Evolutionary conservation across 2,113 vertebrate genomes (phyloP), one percentile per base, ranked within the genome.

Genomic region (Seriola rivoliana): DNA sequence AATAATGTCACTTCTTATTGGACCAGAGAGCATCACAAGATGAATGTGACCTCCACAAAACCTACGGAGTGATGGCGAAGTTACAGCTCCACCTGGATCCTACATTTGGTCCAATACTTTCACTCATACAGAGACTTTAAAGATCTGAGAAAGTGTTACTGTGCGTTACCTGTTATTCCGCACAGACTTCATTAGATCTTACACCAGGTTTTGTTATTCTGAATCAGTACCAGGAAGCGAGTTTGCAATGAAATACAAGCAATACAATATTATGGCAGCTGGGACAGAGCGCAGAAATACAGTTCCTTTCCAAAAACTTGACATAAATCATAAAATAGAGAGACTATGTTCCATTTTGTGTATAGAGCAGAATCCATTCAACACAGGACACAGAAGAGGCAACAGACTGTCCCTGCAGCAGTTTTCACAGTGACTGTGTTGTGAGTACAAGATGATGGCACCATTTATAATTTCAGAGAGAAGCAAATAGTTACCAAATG

Each of bases 1-100:
- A 89, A 88, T 88, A 87, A 92, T 85, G 92, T 87, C 62, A 9
- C 75, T 70, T 91, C 48, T 75, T 68, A 72, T 91, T 87, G 85
- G 80, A 78, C 66, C 62, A 71, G 78, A 81, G 52, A 82, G 52
- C 66, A 64, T 87, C 88, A 78, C 80, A 82, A 57, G 77, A 86
- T 54, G 78, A 80, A 76, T 75, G 77, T 90, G 82, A 93, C 89
- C 90, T 91, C 85, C 65, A 69, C 80, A 68, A 29, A 67, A 78
- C 64, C 13, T 38, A 58, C 21, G 14, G 58, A 69, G 60, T 57
- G 48, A 74, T 48, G 12, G 29, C 40, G 38, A 59, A 79, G 48
- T 75, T 66, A 52, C 46, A 57, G 48, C 64, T 44, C 58, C 50
- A 57, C 5, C 79, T 66, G 8, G 46, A 64, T 44, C 29, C 48